Evolutionary conservation across 1,140 invertebrate species (phyloP), one percentile per base, ranked within the genome.

Genomic region (Holotrichia oblita): DNA sequence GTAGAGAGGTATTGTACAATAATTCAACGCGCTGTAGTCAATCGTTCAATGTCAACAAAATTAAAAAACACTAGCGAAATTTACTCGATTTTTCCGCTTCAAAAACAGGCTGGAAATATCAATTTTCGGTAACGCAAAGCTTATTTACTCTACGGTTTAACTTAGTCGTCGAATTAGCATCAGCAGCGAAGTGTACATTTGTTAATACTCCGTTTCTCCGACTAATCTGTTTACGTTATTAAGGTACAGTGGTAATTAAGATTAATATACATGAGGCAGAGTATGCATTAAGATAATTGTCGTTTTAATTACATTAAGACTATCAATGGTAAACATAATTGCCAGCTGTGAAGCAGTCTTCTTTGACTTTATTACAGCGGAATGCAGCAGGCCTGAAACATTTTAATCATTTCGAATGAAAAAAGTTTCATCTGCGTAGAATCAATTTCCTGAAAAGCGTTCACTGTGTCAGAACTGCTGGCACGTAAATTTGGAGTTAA

Each of bases 281-380:
- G 61, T 69, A 20, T 69, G 27, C 61, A 69, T 69, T 69, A 69
- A 69, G 61, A 69, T 69, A 69, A 69, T 69, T 69, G 61, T 69
- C 61, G 61, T 69, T 69, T 69, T 69, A 69, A 69, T 69, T 69
- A 34, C 61, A 69, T 69, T 69, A 69, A 34, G 61, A 34, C 22
- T 69, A 69, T 69, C 61, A 69, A 69, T 69, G 61, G 61, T 27
- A 69, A 69, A 22, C 61, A 27, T 69, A 34, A 69, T 34, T 69
- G 20, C 61, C 22, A 34, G 27, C 61, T 69, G 61, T 24, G 61
- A 69, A 10, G 61, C 2, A 69, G 22, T 69, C 61, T 22, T 69
- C 61, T 69, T 69, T 34, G 61, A 69, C 61, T 69, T 69, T 69
- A 69, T 69, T 69, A 69, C 27, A 20, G 20, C 27, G 27, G 20